Base-by-base conservation (phyloP, 2,888 invertebrate genomes). In the Orthosia incerta region DNA sequence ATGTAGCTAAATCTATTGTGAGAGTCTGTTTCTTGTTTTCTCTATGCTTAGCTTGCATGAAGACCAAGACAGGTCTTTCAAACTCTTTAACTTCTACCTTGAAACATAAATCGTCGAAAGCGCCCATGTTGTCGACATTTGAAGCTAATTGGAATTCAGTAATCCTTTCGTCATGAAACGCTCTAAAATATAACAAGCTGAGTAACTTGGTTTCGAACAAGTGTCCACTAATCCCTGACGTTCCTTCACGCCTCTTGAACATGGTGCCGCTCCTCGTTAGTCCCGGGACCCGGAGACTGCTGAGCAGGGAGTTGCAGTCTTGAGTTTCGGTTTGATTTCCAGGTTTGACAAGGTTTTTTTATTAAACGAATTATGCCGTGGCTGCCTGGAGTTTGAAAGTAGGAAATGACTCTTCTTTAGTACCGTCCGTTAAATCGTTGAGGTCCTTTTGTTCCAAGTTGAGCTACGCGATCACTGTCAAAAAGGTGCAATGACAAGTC, bases 161-260 rank as follows among this genome's bases (percentile, higher is more conserved):
- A 20, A 64, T 18, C 31, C 31, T 31, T 4, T 20, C 16, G 51
- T 64, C 20, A 18, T 39, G 31, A 7, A n/a, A 15, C 4, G 51
- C n/a, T 64, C 63, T 64, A 50, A 53, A 64, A 16, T 64, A 39
- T 15, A 64, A n/a, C n/a, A 64, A 31, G n/a, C 63, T 53, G 1
- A 53, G 31, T 20, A 64, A 16, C 26, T 64, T 64, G 13, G 51
- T 39, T 20, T 60, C 63, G 12, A 31, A 51, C 12, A 63, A 9
- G 18, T 63, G 63, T 18, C 50, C 63, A 2, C n/a, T n/a, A 15
- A 64, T 64, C 16, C 53, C 63, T 15, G 63, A n/a, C 31, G 63
- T 64, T 13, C 63, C 53, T 31, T n/a, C 26, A 13, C 63, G 63
- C 18, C 18, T 64, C 9, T 18, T 53, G 5, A 51, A 64, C 51